Conservation (phyloP, 2,888 invertebrate genomes). For the Esperia sulphurella region DNA sequence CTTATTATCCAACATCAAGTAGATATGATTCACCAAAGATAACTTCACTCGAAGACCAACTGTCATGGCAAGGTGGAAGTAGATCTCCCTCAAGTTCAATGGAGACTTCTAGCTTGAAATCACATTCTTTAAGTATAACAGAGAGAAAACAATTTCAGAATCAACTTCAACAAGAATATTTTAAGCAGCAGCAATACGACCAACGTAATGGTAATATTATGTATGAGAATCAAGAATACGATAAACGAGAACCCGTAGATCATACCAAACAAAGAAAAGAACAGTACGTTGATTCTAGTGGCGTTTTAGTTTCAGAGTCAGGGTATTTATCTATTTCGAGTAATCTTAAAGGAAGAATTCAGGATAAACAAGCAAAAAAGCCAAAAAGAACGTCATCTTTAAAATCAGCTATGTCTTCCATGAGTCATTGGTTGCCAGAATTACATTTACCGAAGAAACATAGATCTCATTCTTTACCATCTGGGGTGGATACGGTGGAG, state of each 20-base stretch:
- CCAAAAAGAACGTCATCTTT: slow-evolving; percentile 85
- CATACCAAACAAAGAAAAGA: slow-evolving; percentile 59
- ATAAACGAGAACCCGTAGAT: slow-evolving; percentile 48
- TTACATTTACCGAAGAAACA: slow-evolving; percentile 87
- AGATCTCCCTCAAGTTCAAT: slow-evolving; percentile 82
- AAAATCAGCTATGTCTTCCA: slow-evolving; percentile 89
- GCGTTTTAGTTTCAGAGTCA: slow-evolving; percentile 86
- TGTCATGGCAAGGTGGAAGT: slow-evolving; percentile 80
- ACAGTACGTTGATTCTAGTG: slow-evolving; percentile 62
- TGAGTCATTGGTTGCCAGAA: slow-evolving; percentile 90
- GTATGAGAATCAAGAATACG: slow-evolving; percentile 55
- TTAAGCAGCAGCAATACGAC: slow-evolving; percentile 75
- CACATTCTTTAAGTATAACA: slow-evolving; percentile 78
- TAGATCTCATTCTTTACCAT: slow-evolving; percentile 90
- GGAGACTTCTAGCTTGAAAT: slow-evolving; percentile 76
- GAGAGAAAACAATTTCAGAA: slow-evolving; percentile 78
- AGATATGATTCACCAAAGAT: slow-evolving; percentile 79
- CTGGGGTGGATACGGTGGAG: slow-evolving; percentile 81
- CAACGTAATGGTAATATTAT: slow-evolving; percentile 68
- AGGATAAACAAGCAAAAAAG: slow-evolving; percentile 82
- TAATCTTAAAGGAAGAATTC: slow-evolving; percentile 76
- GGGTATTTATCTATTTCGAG: slow-evolving; percentile 87
- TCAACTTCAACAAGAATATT: slow-evolving; percentile 75
- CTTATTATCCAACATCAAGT: slow-evolving; percentile 88
- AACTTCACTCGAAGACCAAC: slow-evolving; percentile 80